These are phyloP conservation scores for Saccopteryx leptura DNA, from an alignment of 2,113 vertebrate genomes.

Conservation along the genomic window DNA sequence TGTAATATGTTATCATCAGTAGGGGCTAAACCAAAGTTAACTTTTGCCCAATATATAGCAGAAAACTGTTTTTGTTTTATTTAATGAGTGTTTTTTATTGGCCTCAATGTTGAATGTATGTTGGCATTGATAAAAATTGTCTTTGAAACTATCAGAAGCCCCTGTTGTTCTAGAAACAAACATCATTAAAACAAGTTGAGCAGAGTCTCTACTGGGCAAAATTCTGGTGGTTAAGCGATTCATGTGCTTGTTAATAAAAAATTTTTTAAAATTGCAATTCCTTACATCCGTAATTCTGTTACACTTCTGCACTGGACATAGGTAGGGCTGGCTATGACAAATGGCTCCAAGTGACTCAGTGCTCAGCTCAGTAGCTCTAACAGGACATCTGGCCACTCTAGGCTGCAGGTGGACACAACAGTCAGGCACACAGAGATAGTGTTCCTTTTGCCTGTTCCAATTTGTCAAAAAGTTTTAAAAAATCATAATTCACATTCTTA, in stretches of 20 bases:
- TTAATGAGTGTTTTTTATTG: background rate
- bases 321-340: background rate
- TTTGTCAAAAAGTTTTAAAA: conserved; percentile 60
- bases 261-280: background rate
- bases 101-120: background rate
- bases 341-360: background rate
- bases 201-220: background rate
- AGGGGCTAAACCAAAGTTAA: background rate
- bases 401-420: background rate
- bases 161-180: background rate
- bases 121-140: conserved; percentile 13
- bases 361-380: background rate
- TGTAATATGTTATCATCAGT: background rate
- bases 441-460: background rate
- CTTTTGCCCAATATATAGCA: background rate
- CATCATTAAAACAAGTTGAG: background rate
- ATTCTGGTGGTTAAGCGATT: background rate
- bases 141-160: conserved; percentile 18
- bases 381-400: background rate
- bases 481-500: conserved; percentile 56
- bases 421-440: background rate
- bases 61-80: background rate
- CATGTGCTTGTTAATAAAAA: background rate
- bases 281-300: background rate
- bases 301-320: background rate